Evolutionary conservation across 2,113 vertebrate species (phyloP), one percentile per base, ranked within the genome.

Genomic region (Larimichthys crocea): DNA sequence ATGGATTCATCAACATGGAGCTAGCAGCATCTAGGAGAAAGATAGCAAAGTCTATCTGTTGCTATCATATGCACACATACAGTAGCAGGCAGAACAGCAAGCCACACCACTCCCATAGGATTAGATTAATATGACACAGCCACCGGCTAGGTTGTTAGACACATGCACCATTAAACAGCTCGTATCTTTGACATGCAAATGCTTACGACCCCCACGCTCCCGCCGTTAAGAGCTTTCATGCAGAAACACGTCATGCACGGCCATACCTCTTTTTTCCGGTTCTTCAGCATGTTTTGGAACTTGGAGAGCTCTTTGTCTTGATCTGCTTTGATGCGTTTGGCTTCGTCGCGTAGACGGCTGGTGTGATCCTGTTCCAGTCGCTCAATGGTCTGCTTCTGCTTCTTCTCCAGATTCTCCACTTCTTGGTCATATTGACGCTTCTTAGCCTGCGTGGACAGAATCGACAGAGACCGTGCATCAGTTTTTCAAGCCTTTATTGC

Each of bases 331-430:
- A 99, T 99, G 79, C 97, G 96, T 76, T 98, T 98, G 29, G 98
- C 98, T 90, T 99, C 98, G 12, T 99, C 98, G 29, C 98, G 87
- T 42, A 99, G 92, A 6, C 97, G 97, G 80, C 95, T 97, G 31
- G 98, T 99, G 89, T 99, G 98, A 14, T 99, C 98, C 92, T 99
- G 97, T 82, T 99, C 98, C 88, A 99, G 93, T 2, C 97, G 96
- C 92, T 99, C 98, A 15, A 99, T 99, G 20, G 97, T 99, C 93
- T 99, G 98, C 76, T 99, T 99, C 95, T 99, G 98, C 92, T 99
- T 99, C 84, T 97, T 97, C 73, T 99, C 98, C 60, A 99, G 94
- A 85, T 97, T 99, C 91, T 99, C 98, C 80, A 99, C 97, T 79
- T 99, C 98, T 73, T 96, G 96, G 88, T 99, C 98, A 73, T 98